A percentile compares a stretch with the other conserved stretches of the same genome.
phyloP scores from a whole-genome alignment of 2,113 vertebrate species.

The Chloroceryle aenea region DNA sequence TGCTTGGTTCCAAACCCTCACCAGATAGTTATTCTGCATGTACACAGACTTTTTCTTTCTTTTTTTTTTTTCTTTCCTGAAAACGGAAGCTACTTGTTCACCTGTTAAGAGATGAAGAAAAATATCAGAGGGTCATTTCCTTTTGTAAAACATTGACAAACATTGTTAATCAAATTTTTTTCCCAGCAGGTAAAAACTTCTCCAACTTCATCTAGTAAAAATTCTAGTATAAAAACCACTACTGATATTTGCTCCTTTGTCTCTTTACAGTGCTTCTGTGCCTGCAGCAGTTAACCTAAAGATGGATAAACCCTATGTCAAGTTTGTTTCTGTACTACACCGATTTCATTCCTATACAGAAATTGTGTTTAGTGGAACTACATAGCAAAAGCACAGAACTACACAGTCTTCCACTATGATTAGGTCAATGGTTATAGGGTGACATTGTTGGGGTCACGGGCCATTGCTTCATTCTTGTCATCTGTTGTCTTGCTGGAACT shows the following conservation, averaged over 20 bases:
- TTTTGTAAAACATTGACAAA: background rate
- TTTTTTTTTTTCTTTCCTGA: background rate
- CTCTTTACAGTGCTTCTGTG: background rate
- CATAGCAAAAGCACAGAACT: background rate
- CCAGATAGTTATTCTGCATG: background rate
- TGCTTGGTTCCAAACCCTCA: background rate
- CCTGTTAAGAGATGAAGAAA: background rate
- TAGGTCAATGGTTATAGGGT: background rate
- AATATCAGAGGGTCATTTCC: background rate
- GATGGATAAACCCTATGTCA: background rate
- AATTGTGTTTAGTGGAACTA: background rate
- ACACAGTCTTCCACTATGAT: background rate
- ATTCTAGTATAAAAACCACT: background rate
- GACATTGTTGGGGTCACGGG: background rate
- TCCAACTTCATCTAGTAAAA: background rate
- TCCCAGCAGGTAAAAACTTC: background rate
- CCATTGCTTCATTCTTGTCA: background rate
- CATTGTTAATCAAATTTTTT: background rate
- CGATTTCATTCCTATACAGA: background rate
- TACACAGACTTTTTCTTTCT: background rate
- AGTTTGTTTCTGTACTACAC: background rate
- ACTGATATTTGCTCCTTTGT: background rate
- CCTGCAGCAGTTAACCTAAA: background rate
- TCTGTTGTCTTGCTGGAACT: background rate
- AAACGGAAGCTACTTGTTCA: background rate